Conservation (phyloP, 2,113 vertebrate genomes). For the Pseudorectes ferrugineus region DNA sequence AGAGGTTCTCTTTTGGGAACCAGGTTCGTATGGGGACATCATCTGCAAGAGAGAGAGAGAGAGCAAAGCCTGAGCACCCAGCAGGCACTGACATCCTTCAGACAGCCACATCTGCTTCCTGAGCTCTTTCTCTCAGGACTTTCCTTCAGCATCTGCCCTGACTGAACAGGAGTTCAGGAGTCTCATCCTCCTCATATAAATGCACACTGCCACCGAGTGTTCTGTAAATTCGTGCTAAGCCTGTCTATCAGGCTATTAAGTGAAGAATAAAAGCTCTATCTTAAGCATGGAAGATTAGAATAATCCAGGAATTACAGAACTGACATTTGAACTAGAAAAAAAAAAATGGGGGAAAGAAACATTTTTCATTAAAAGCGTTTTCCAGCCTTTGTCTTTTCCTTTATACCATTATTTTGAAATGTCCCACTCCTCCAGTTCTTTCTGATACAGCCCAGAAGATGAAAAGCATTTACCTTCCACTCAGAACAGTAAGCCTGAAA, state of each 20-base stretch:
- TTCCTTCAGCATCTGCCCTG: not conserved
- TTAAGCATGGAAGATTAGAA: not conserved
- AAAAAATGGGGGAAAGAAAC: not conserved
- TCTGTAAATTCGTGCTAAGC: not conserved
- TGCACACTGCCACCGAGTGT: not conserved
- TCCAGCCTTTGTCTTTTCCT: not conserved
- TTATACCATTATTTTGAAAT: not conserved
- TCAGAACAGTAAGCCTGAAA: not conserved
- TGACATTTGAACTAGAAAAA: not conserved
- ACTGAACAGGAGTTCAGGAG: not conserved
- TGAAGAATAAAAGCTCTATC: not conserved
- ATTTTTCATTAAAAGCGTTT: not conserved
- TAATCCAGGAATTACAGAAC: not conserved
- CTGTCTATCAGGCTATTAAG: not conserved
- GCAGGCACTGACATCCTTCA: not conserved
- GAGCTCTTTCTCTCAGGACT: not conserved
- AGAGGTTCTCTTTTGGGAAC: slow-evolving; percentile 97
- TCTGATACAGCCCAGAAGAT: not conserved
- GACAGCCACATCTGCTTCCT: not conserved
- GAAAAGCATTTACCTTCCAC: not conserved
- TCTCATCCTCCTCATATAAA: not conserved
- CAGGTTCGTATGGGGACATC: slow-evolving; percentile 87
- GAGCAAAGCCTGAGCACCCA: not conserved
- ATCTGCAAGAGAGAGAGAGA: slow-evolving; percentile 74
- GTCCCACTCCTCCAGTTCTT: not conserved